These are phyloP conservation scores for Motacilla alba DNA, from an alignment of 2,113 vertebrate genomes.

Conservation along the genomic window DNA sequence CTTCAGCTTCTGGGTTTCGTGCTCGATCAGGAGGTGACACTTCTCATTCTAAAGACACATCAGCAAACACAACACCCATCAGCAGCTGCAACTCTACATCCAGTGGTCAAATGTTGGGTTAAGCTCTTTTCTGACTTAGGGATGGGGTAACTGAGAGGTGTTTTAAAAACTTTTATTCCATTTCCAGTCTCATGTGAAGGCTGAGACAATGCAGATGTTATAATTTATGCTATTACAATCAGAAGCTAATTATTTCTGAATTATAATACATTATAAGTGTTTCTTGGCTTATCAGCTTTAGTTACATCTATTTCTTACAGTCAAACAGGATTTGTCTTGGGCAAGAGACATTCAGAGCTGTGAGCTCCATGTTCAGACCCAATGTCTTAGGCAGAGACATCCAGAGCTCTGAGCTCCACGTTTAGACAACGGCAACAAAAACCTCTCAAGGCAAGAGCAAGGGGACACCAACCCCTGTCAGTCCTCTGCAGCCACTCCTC, in stretches of 20 bases:
- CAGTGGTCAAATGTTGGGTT: not conserved
- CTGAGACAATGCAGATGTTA: not conserved
- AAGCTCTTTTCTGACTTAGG: not conserved
- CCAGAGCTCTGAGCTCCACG: not conserved
- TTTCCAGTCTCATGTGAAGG: not conserved
- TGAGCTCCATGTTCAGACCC: not conserved
- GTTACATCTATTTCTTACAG: not conserved
- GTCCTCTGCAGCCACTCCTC: not conserved
- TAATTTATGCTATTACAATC: not conserved
- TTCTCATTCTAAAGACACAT: constrained; percentile 88
- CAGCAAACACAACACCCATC: not conserved
- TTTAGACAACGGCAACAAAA: not conserved
- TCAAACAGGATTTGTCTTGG: not conserved
- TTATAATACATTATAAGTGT: not conserved
- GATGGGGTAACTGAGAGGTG: not conserved
- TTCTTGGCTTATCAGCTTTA: not conserved
- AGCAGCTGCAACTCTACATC: not conserved
- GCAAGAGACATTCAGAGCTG: not conserved
- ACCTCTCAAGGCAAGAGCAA: not conserved
- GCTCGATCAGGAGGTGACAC: constrained; percentile 92
- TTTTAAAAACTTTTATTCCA: not conserved
- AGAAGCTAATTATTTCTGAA: not conserved
- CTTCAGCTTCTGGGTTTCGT: constrained; percentile 92
- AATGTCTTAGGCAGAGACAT: not conserved
- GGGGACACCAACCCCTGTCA: not conserved